Percentiles rank a stretch among this genome's conserved stretches.
phyloP scores from a whole-genome alignment of 2,113 vertebrate genomes.

The Centropus unirufus region DNA sequence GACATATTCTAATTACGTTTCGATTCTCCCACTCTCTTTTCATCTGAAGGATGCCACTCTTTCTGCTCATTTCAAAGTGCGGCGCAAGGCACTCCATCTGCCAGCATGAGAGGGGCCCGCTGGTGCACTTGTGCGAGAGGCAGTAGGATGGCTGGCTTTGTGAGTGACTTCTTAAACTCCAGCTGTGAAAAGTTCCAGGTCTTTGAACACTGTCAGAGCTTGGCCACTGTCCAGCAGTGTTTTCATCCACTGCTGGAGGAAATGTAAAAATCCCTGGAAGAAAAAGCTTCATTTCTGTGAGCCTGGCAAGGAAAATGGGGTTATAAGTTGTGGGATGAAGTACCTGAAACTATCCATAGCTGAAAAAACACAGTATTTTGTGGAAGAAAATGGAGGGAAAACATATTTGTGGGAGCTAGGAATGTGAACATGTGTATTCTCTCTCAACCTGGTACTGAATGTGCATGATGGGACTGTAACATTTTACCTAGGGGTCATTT shows the following conservation, averaged over 20 bases:
- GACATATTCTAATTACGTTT: constrained; percentile 70
- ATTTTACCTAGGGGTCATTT: neutral
- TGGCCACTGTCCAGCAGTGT: constrained; percentile 43
- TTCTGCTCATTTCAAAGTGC: constrained; percentile 43
- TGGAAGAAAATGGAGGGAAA: neutral
- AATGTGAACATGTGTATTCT: fast-evolving
- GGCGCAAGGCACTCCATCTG: constrained; percentile 35
- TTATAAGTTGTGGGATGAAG: neutral
- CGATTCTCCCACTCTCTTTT: constrained; percentile 43
- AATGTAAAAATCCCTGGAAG: neutral
- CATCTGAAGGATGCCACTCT: constrained; percentile 32
- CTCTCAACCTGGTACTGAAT: neutral
- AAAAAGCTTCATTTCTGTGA: neutral
- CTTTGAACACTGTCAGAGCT: constrained; percentile 41
- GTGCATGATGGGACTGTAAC: neutral
- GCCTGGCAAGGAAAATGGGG: neutral
- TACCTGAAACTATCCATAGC: neutral
- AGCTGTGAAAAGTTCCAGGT: constrained; percentile 39
- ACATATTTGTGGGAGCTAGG: neutral
- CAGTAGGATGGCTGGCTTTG: constrained; percentile 28
- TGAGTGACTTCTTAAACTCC: constrained; percentile 36
- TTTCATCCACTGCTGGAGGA: constrained; percentile 31
- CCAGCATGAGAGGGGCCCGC: constrained; percentile 25
- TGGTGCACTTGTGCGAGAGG: constrained; percentile 24
- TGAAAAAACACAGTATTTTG: neutral